These are phyloP conservation scores for Chaetorhynchus papuensis DNA, from an alignment of 2,113 vertebrate genomes.

Conservation along the genomic window DNA sequence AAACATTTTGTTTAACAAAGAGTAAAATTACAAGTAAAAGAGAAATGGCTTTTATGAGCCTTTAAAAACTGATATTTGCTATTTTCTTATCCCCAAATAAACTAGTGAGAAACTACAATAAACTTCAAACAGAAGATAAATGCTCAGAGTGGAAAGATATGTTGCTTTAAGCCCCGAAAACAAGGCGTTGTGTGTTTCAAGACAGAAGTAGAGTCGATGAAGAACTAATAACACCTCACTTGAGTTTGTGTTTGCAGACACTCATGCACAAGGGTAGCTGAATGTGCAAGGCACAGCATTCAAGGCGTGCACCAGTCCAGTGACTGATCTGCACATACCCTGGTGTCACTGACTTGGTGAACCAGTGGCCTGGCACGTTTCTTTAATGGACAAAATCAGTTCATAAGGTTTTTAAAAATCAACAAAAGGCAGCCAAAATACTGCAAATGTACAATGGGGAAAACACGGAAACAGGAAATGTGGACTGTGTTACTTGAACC, in stretches of 20 bases:
- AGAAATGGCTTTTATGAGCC: not conserved
- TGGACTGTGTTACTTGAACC: not conserved
- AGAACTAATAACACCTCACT: not conserved
- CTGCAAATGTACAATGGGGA: not conserved
- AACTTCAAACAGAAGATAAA: not conserved
- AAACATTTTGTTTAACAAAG: not conserved
- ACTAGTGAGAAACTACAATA: conserved; percentile 2
- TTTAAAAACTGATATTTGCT: not conserved
- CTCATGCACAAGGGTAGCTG: not conserved
- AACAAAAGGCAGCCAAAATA: not conserved
- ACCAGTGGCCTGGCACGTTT: not conserved
- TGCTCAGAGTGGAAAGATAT: not conserved
- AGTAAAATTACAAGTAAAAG: not conserved
- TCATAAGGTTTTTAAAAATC: conserved; percentile 31
- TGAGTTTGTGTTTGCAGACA: not conserved
- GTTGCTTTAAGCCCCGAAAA: not conserved
- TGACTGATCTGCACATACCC: not conserved
- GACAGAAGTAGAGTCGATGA: not conserved
- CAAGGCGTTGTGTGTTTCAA: not conserved
- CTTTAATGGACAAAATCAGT: not conserved
- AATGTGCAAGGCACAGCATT: not conserved
- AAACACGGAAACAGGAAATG: not conserved
- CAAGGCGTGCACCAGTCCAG: not conserved
- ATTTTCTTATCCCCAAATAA: conserved; percentile 13
- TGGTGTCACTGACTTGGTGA: conserved; percentile 5